phyloP scores from a whole-genome alignment of 2,888 invertebrate genomes.

The Panzeria rudis region DNA sequence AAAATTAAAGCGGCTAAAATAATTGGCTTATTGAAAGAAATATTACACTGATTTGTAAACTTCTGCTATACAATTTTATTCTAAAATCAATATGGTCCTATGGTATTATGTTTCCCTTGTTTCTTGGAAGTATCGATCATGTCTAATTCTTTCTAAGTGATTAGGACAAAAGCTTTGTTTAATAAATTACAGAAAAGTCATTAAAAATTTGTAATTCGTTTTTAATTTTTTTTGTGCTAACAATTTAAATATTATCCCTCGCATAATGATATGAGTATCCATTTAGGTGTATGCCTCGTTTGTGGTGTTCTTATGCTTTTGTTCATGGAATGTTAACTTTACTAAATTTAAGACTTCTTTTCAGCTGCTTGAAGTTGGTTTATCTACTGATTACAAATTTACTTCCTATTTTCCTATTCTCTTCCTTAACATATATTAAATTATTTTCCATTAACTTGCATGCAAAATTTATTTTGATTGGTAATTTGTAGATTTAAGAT shows the following conservation, averaged over 20 bases:
- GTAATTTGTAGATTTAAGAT: conserved; percentile 29
- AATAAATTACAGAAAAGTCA: too few relatives aligned
- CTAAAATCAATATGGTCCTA: too few relatives aligned
- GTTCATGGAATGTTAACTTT: background rate
- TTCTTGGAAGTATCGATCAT: too few relatives aligned
- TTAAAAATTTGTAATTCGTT: too few relatives aligned
- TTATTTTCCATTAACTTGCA: conserved; percentile 36
- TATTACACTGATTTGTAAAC: too few relatives aligned
- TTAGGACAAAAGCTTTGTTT: too few relatives aligned
- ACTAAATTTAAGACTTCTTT: background rate
- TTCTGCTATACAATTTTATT: too few relatives aligned
- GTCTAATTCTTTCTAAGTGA: too few relatives aligned
- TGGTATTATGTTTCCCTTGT: too few relatives aligned
- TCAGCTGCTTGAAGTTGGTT: background rate
- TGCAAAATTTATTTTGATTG: conserved; percentile 33
- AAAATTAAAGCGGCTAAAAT: too few relatives aligned
- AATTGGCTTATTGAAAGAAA: too few relatives aligned
- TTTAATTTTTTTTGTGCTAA: too few relatives aligned
- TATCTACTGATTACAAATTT: background rate
- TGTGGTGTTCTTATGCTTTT: background rate
- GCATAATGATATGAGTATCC: background rate
- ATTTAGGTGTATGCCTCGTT: background rate
- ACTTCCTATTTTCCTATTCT: background rate
- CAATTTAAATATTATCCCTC: background rate
- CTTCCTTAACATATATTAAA: background rate